Evolutionary conservation across 2,888 invertebrate genomes (phyloP).

Genomic region (Pteria penguin): DNA sequence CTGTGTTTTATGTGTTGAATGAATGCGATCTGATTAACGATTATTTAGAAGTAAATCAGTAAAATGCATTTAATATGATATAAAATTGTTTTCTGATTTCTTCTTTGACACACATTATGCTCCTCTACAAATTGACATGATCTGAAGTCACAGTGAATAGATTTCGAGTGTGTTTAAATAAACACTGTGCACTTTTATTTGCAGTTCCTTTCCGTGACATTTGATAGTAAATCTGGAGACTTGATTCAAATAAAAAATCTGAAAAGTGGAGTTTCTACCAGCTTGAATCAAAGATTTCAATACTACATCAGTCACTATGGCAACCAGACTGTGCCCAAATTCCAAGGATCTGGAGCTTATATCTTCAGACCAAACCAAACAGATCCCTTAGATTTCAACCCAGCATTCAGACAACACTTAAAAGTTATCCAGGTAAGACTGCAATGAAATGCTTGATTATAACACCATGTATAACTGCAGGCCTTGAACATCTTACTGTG

Average conservation of each 20-base stretch:
- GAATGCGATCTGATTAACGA: no score
- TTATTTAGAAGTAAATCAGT: neutral
- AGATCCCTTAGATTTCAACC: conserved; percentile 10
- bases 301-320: conserved; percentile 84
- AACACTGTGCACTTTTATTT: no score
- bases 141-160: no score
- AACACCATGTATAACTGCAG: no score
- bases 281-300: conserved; percentile 85
- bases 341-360: conserved; percentile 95
- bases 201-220: conserved; percentile 81
- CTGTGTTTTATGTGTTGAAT: no score
- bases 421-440: conserved; percentile 22
- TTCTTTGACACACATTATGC: neutral
- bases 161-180: no score
- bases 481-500: no score
- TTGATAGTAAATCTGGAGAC: conserved; percentile 83
- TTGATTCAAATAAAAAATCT: conserved; percentile 82
- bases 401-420: conserved; percentile 9
- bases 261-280: conserved; percentile 63
- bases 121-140: neutral
- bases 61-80: conserved; percentile 41
- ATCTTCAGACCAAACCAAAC: conserved; percentile 82
- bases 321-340: conserved; percentile 83
- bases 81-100: conserved; percentile 55
- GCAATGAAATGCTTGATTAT: no score